Conservation (phyloP, 1,140 invertebrate genomes). For the Drosophila pachea region DNA sequence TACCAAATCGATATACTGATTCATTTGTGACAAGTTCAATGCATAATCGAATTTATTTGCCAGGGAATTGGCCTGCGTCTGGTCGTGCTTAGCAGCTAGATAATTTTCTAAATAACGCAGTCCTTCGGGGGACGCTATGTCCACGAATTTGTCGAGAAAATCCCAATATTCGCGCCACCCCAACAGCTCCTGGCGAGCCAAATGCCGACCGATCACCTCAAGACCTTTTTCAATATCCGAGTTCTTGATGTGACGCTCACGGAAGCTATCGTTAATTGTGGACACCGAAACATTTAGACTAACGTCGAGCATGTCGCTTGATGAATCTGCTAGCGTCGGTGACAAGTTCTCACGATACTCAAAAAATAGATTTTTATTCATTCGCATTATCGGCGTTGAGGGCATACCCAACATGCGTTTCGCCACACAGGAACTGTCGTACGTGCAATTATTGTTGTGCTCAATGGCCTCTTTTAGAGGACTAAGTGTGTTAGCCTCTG, state of each 20-base stretch:
- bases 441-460: constrained; percentile 38
- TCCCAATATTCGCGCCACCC: constrained; percentile 96
- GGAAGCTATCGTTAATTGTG: constrained; percentile 53
- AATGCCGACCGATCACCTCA: constrained; percentile 87
- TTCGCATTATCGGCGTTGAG: constrained; percentile 37
- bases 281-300: constrained; percentile 28
- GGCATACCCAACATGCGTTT: constrained; percentile 15
- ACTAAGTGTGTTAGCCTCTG: not conserved
- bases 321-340: not conserved
- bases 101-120: constrained; percentile 87
- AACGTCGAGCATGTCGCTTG: constrained; percentile 1
- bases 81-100: constrained; percentile 80
- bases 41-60: constrained; percentile 24
- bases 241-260: constrained; percentile 81
- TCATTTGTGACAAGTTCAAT: constrained; percentile 32
- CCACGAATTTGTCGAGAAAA: constrained; percentile 89
- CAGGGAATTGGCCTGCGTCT: constrained; percentile 2
- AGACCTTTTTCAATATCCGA: constrained; percentile 90
- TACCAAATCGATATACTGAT: constrained; percentile 46
- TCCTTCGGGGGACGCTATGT: constrained; percentile 86
- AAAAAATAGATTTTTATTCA: constrained; percentile 29
- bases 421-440: not conserved
- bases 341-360: constrained; percentile 22
- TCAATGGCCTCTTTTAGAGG: constrained; percentile 7
- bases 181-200: constrained; percentile 87